A percentile compares a stretch with the other conserved stretches of the same genome.
Conservation (phyloP, 2,113 vertebrate species). For the Pedetes capensis region DNA sequence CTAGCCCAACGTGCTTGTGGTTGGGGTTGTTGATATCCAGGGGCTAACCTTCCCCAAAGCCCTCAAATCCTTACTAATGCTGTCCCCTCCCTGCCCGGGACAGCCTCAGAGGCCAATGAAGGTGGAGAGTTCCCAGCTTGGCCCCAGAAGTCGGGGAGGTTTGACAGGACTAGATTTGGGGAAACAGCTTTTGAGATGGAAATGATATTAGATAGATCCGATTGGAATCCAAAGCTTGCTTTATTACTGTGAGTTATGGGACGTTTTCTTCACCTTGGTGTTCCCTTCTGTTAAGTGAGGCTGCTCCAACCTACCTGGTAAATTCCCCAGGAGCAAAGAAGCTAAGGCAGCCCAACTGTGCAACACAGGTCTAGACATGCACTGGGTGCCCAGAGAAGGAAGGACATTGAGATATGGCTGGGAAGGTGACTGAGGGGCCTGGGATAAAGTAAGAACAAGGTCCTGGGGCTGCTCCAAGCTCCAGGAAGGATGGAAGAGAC, state of each 20-base stretch:
- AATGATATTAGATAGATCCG: neutral
- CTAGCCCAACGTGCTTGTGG: accelerated
- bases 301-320: neutral
- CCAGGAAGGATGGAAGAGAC: neutral
- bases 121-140: no score
- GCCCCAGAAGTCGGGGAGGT: neutral
- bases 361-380: accelerated
- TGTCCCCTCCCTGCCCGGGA: neutral
- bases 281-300: neutral
- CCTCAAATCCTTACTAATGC: accelerated
- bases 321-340: neutral
- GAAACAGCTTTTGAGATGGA: neutral
- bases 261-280: neutral
- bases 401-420: accelerated
- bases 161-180: neutral
- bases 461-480: no score
- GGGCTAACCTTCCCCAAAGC: no score
- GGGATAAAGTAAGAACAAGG: neutral
- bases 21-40: neutral
- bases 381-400: neutral
- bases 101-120: neutral
- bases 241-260: accelerated
- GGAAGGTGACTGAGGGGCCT: neutral
- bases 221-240: neutral
- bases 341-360: neutral